Base-by-base conservation (phyloP, 2,797 vertebrate genomes). In the Threskiornis aethiopicus region DNA sequence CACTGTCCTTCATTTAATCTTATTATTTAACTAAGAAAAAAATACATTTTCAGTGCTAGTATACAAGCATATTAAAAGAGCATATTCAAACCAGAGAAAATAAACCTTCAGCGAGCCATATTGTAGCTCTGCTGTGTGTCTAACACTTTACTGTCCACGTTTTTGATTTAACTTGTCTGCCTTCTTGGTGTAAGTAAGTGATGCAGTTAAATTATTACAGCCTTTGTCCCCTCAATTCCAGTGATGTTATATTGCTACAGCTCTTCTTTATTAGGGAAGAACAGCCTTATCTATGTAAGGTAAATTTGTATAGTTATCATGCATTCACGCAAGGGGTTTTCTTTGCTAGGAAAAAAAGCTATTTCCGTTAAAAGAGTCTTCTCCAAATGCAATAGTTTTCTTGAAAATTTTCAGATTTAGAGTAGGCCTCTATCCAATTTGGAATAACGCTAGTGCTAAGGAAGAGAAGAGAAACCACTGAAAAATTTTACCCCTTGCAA, bases 11-110 rank as follows among this genome's bases (percentile, higher is more conserved):
- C 91, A 84, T 92, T 86, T 96, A 80, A 90, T 87, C 54, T 84
- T 86, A 79, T 47, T 88, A 89, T 95, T 96, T 93, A 81, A 85
- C 52, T 70, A 85, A 92, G 81, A 84, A 97, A 87, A 78, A 95
- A 87, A 84, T 6, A 31, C 1, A 81, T 72, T 96, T 95, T 85
- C 94, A 89, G 69, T 96, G 82, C 75, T 89, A 85, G 93, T 87
- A 94, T 90, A 28, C 13, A 65, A 71, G 33, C 21, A 46, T 49
- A 57, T 58, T 87, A 29, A 47, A 80, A 44, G 33, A 84, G 18
- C 39, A 24, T 90, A 72, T 93, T 85, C 33, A 66, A 47, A 88
- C 29, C 37, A 90, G 70, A 51, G 17, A 55, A 78, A 57, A 44
- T 69, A 84, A 95, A 85, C 46, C 73, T 90, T 90, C 94, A 91